Base-by-base conservation (phyloP, 2,888 invertebrate genomes). In the Cerastoderma edule region DNA sequence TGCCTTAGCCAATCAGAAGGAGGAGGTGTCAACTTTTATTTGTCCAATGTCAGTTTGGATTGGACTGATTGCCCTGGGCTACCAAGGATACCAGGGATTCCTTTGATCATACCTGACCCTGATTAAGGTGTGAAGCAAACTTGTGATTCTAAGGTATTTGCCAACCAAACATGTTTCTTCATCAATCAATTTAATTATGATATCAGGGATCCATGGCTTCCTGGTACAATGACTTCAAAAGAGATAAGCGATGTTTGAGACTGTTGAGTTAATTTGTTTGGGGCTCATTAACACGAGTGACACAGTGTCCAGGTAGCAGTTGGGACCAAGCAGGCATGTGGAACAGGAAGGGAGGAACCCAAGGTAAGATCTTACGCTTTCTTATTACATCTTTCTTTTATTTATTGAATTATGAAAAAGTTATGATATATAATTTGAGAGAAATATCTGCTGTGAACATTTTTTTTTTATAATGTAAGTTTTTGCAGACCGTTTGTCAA, bases 91-190 rank as follows among this genome's bases (percentile, higher is more conserved):
- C 57, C 57, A 32, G 33, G 33, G 19, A 57, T 32, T 32, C 57
- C n/a, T 57, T 57, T 57, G 57, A 57, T 57, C 57, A 24, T 53
- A 53, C 53, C 53, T 53, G 53, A 28, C 2, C 13, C 10, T 19
- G 3, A 28, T 53, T 57, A 57, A 57, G 57, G 57, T 57, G 57
- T 57, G 6, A 13, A 28, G 32, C 32, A 32, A 32, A 32, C 57
- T 32, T 57, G 57, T 57, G 57, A 57, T 57, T 57, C 57, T n/a
- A 57, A 32, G 57, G 57, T 57, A 57, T 28, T 57, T 30, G 57
- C 32, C 28, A 28, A 57, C 33, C 33, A 28, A 28, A 57, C 28
- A 57, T 57, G 57, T 57, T 57, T 32, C n/a, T 57, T 32, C 16
- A 30, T 32, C 57, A 13, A 57, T 57, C 57, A 57, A 32, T 24